Evolutionary conservation across 1,140 invertebrate genomes (phyloP), one percentile per base, ranked within the genome.

Genomic region (Philopotamus ludificatus): DNA sequence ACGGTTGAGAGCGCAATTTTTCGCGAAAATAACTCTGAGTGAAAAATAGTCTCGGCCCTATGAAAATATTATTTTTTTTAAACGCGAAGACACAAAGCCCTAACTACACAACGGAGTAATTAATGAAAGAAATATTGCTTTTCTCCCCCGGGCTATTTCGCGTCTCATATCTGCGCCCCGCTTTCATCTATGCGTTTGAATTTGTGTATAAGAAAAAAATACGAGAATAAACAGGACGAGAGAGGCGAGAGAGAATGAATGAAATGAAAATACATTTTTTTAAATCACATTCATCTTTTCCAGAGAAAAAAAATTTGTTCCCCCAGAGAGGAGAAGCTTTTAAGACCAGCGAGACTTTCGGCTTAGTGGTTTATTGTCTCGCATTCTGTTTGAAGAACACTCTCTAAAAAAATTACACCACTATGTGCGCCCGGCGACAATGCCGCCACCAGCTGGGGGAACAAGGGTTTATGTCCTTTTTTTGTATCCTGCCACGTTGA

Each of bases 211-310:
- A n/a, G n/a, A n/a, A n/a, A 60, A 39, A 26, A 60, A 39, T 41
- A 60, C 44, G 57, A 60, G 23, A 42, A 47, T 60, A 60, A 60
- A 60, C 57, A 60, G 47, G 57, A 60, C 44, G 57, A 21, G 57
- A 49, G 57, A 47, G 44, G 44, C 42, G 47, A 34, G 57, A 60
- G 57, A 49, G 39, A 60, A 60, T 60, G 42, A 60, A 49, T 47
- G 57, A 60, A 60, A 60, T 60, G 57, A 60, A 60, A 60, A 60
- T 60, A 60, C 57, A 41, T 60, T 60, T 60, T n/a, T 60, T 60
- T 21, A 60, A 60, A 60, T 60, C 57, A 49, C 44, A 60, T 60
- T 60, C 57, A 60, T 60, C 57, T 60, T 60, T 60, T n/a, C n/a
- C 42, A 16, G 57, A 41, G 57, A 60, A 39, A 21, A 60, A 60